Evolutionary conservation across 1,140 invertebrate genomes (phyloP), one percentile per base, ranked within the genome.

Genomic region (Lamellibrachia luymesi): DNA sequence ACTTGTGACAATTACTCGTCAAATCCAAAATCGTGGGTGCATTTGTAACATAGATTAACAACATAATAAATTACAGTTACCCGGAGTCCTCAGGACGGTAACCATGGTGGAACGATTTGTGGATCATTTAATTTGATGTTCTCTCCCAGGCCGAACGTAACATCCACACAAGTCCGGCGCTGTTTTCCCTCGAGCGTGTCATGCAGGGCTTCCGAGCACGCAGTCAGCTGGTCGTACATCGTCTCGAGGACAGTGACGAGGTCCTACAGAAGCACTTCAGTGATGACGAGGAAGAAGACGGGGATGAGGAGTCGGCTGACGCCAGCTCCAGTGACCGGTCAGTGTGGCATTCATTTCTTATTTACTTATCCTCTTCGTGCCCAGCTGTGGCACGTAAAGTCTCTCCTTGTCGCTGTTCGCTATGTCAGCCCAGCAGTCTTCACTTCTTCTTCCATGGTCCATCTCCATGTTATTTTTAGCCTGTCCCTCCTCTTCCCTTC

Each of bases 121-220:
- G 38, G 38, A 38, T 38, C 38, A 38, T 38, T 38, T 38, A 38
- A 38, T 38, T 38, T 38, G 38, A 13, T 50, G 8, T 52, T 89
- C 10, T 64, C 25, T 2, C 50, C 91, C 51, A 51, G 27, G 10
- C 10, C 27, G 95, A 95, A 0, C 94, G 96, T 49, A 95, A 95
- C 90, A 95, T 96, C 92, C 96, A 96, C 94, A 96, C 96, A 10
- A 96, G 95, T 93, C 96, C 96, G 8, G 96, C 96, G 0, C 91
- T 96, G 90, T 96, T 96, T 80, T 95, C 96, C 0, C 91, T 96
- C 80, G 96, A 96, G 90, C 94, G 95, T 50, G 95, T 96, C 13
- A 96, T 96, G 96, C 96, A 96, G 94, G 95, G 95, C 94, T 96
- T 96, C 94, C 94, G 96, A 8, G 96, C 96, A 1, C 94, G 96